These are phyloP conservation scores for Diplolepis rosae DNA, from an alignment of 2,888 invertebrate species.

Conservation along the genomic window DNA sequence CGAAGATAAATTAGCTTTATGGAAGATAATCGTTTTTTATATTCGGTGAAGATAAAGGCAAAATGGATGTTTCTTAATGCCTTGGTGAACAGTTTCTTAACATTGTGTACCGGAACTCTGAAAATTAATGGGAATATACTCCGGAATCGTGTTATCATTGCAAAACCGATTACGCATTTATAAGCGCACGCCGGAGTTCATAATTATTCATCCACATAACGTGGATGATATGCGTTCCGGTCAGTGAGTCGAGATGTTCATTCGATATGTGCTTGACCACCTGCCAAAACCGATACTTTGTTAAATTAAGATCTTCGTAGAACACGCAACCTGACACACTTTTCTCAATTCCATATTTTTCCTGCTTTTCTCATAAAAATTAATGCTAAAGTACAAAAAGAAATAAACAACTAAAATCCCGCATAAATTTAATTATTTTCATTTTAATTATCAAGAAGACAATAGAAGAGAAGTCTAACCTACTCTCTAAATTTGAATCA, in stretches of 20 bases:
- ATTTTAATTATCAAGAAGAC: too few relatives aligned
- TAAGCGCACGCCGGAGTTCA: slow-evolving; percentile 16
- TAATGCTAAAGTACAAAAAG: too few relatives aligned
- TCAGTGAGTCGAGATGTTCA: slow-evolving; percentile 18
- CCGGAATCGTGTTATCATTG: slow-evolving; percentile 31
- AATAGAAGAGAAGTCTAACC: too few relatives aligned
- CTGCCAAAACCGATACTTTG: slow-evolving; percentile 25
- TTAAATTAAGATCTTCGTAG: slow-evolving; percentile 7
- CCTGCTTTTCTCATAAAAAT: background rate
- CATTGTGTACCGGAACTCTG: slow-evolving; percentile 26
- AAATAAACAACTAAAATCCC: too few relatives aligned
- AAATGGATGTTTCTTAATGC: slow-evolving; percentile 27
- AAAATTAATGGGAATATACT: slow-evolving; percentile 25
- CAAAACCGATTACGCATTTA: slow-evolving; percentile 31
- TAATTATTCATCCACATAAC: slow-evolving; percentile 31
- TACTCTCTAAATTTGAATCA: too few relatives aligned
- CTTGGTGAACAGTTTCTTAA: slow-evolving; percentile 17
- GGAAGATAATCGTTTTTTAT: slow-evolving; percentile 26
- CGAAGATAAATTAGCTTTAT: slow-evolving; percentile 19
- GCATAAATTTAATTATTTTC: too few relatives aligned
- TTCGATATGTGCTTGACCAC: slow-evolving; percentile 27
- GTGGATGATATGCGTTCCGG: slow-evolving; percentile 21
- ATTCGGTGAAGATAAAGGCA: slow-evolving; percentile 5
- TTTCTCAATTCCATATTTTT: background rate
- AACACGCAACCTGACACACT: background rate